Evolutionary conservation across 2,888 invertebrate species (phyloP).

Genomic region (Archips crataeganus): DNA sequence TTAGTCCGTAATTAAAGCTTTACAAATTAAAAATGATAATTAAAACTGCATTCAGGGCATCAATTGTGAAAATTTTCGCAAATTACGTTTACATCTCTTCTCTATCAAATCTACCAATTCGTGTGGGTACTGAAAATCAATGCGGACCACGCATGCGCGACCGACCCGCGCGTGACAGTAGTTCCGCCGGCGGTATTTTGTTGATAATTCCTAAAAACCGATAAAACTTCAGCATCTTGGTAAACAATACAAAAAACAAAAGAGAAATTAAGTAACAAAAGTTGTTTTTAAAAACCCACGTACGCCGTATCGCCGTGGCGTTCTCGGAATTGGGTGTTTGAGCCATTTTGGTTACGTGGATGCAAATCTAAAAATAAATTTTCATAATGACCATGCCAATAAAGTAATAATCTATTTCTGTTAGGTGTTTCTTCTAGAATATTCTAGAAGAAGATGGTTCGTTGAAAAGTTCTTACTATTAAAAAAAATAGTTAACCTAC

Average conservation of each 20-base stretch:
- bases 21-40: background rate
- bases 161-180: slow-evolving; percentile 51
- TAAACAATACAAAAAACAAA: slow-evolving; percentile 7
- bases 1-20: no score
- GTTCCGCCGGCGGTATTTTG: slow-evolving; percentile 60
- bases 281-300: background rate
- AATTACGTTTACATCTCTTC: slow-evolving; percentile 14
- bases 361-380: slow-evolving; percentile 17
- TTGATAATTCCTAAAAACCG: slow-evolving; percentile 48
- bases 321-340: background rate
- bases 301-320: slow-evolving; percentile 6
- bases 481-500: background rate
- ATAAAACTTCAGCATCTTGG: background rate
- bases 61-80: background rate
- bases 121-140: slow-evolving; percentile 74
- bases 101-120: slow-evolving; percentile 41
- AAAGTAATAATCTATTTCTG: background rate
- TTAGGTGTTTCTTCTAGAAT: background rate
- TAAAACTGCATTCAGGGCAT: background rate
- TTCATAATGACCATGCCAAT: background rate
- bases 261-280: background rate
- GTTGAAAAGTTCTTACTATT: background rate
- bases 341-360: slow-evolving; percentile 2
- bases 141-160: slow-evolving; percentile 71
- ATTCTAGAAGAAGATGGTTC: background rate